These are phyloP conservation scores for Orchestia grillus DNA, from an alignment of 1,140 invertebrate genomes.

Conservation along the genomic window DNA sequence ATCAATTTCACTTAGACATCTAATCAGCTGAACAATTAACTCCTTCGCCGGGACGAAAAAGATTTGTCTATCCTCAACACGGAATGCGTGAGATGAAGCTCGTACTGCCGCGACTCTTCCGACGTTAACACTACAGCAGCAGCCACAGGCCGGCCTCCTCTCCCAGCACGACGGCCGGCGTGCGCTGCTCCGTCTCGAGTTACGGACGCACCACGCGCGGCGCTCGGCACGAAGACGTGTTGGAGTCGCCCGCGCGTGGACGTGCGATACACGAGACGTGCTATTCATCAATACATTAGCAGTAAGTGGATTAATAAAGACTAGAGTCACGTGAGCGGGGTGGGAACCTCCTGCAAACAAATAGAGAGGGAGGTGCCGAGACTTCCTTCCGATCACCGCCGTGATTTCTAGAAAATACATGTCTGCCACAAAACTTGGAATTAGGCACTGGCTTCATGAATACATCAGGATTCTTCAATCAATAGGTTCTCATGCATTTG, in stretches of 20 bases:
- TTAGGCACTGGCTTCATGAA: not conserved
- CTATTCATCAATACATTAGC: slow-evolving; percentile 52
- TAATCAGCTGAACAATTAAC: too few relatives aligned
- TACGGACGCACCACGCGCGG: not conserved
- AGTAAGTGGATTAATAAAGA: slow-evolving; percentile 54
- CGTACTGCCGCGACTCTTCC: not conserved
- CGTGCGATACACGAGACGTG: slow-evolving; percentile 17
- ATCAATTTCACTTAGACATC: too few relatives aligned
- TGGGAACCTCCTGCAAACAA: slow-evolving; percentile 31
- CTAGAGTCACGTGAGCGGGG: slow-evolving; percentile 37
- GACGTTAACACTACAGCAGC: not conserved
- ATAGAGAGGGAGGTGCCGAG: not conserved
- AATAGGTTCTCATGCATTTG: not conserved
- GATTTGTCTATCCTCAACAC: too few relatives aligned
- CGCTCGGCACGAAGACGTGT: not conserved
- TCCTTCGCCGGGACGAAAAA: too few relatives aligned
- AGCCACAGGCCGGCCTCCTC: too few relatives aligned
- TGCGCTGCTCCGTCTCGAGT: not conserved
- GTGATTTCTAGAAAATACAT: not conserved
- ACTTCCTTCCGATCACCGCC: not conserved
- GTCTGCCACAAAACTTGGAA: not conserved
- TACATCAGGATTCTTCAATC: not conserved
- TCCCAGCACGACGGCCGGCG: too few relatives aligned
- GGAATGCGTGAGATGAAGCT: not conserved
- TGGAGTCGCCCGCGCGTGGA: slow-evolving; percentile 5